Base-by-base conservation (phyloP, 1,140 invertebrate genomes). In the Nasonia vitripennis region DNA sequence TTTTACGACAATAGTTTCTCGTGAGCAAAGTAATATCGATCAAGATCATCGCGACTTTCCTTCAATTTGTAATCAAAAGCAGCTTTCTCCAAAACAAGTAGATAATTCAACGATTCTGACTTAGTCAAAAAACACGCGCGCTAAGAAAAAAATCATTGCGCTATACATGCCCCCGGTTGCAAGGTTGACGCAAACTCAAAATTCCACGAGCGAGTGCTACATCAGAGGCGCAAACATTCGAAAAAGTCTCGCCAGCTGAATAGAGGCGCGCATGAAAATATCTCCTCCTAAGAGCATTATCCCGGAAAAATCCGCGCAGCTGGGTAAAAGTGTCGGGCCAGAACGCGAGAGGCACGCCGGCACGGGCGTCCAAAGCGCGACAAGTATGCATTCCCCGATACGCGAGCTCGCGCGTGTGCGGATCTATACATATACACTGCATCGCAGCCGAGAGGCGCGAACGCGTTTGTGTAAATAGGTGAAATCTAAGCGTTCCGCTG, bases 401-500 rank as follows among this genome's bases (percentile, higher is more conserved):
- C 45, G n/a, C 23, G 12, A 2, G 23, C 17, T 77, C 37, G 10
- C 20, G 23, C 31, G 51, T 67, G 78, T 78, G 45, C 51, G 14
- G 34, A 27, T 27, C 27, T 27, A 67, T 79, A 7, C 20, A 37
- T 4, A 31, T 37, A 67, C 23, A 51, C n/a, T 17, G 3, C 41
- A 81, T 34, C 70, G 68, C 48, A n/a, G 14, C 67, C 6, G 34
- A 68, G 55, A 80, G 79, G 27, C n/a, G 17, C 20, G 17, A 48
- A 23, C n/a, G n/a, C 20, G 48, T 78, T n/a, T 62, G 82, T 84
- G 75, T 48, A 75, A 81, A 85, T 73, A 51, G 27, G 78, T 86
- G 73, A 81, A 86, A 86, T 81, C 84, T 86, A 70, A 81, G 73
- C 78, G 78, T 81, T 81, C n/a, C 79, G 74, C 55, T 62, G 55